Evolutionary conservation across 2,888 invertebrate genomes (phyloP).

Genomic region (Blastobasis lacticolella): DNA sequence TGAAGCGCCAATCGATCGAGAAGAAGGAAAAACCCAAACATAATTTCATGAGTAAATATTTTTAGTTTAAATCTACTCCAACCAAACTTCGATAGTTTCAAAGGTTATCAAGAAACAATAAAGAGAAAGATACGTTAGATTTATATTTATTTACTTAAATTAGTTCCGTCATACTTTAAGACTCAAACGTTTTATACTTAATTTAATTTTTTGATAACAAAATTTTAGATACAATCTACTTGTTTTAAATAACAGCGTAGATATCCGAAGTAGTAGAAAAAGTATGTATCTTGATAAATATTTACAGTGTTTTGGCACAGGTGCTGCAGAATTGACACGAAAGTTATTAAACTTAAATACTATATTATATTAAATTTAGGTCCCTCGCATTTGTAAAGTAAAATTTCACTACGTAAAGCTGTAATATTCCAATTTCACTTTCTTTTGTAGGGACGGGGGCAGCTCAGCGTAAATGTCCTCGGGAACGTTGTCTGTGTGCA

Average conservation of each 20-base stretch:
- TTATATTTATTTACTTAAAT: too few relatives aligned
- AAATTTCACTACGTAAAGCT: conserved; percentile 36
- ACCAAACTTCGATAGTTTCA: too few relatives aligned
- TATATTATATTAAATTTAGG: background rate
- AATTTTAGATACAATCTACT: too few relatives aligned
- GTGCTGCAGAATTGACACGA: background rate
- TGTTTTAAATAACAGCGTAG: background rate
- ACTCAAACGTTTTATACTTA: too few relatives aligned
- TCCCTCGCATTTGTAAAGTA: background rate
- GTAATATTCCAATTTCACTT: conserved; percentile 50
- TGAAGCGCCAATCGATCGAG: too few relatives aligned
- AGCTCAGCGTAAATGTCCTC: conserved; percentile 68
- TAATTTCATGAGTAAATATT: too few relatives aligned
- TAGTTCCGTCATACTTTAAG: too few relatives aligned
- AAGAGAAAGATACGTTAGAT: too few relatives aligned
- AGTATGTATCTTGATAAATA: background rate
- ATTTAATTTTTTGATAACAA: too few relatives aligned
- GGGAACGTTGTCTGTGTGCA: background rate
- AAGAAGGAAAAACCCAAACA: too few relatives aligned
- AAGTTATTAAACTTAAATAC: background rate
- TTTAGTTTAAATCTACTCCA: too few relatives aligned
- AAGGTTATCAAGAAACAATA: too few relatives aligned
- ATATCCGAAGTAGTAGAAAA: background rate
- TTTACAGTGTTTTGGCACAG: background rate
- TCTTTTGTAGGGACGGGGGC: conserved; percentile 76